Conservation (phyloP, 2,113 vertebrate genomes). For the Tragelaphus scriptus region DNA sequence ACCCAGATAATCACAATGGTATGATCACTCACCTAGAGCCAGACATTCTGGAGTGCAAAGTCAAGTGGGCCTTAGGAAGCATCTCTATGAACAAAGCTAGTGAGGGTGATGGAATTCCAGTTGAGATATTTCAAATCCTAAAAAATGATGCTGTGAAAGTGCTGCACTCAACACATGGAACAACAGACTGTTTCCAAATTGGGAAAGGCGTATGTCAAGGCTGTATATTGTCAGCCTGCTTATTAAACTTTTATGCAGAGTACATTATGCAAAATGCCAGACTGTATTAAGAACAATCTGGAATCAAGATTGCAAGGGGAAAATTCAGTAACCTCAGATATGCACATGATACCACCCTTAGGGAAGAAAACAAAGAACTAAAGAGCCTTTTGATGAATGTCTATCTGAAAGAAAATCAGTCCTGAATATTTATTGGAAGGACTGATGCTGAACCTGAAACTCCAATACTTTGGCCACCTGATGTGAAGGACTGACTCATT, state of each 20-base stretch:
- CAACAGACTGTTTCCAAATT: background rate
- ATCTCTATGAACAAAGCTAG: background rate
- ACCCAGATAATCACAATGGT: background rate
- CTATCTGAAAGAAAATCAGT: background rate
- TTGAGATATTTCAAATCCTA: background rate
- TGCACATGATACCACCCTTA: background rate
- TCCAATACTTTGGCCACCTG: background rate
- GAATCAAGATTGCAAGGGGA: background rate
- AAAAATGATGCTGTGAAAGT: background rate
- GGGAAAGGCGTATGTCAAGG: background rate
- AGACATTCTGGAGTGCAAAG: background rate
- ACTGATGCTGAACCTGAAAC: background rate
- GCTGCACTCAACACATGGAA: background rate
- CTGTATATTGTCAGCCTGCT: background rate
- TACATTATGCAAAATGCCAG: background rate
- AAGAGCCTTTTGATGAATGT: background rate
- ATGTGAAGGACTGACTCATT: background rate
- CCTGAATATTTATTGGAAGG: background rate
- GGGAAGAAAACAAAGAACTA: background rate
- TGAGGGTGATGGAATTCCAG: background rate
- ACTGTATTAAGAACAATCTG: background rate
- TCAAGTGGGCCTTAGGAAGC: background rate
- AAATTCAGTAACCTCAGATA: background rate
- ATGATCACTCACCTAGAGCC: background rate
- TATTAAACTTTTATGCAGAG: background rate